Conservation (phyloP, 2,113 vertebrate species). For the Antigone vipio region DNA sequence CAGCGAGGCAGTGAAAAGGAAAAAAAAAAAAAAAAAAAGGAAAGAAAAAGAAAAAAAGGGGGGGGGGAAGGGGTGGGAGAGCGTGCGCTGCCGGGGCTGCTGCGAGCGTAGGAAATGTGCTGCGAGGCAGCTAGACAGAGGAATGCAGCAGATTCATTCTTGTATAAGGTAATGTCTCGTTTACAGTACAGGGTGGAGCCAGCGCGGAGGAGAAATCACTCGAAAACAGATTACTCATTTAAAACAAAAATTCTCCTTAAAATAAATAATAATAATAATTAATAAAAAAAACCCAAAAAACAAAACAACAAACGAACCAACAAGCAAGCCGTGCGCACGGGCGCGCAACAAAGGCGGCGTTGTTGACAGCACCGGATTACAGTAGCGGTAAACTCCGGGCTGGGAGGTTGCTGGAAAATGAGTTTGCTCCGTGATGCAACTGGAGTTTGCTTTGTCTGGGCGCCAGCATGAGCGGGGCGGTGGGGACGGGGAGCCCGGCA, state of each 20-base stretch:
- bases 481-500: neutral
- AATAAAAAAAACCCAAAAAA: neutral
- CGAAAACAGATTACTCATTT: slow-evolving; percentile 74
- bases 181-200: slow-evolving; percentile 81
- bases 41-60: neutral
- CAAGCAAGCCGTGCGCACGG: neutral
- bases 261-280: slow-evolving; percentile 7
- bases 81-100: slow-evolving; percentile 45
- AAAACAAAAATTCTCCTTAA: slow-evolving; percentile 58
- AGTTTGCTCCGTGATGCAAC: slow-evolving; percentile 72
- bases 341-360: slow-evolving; percentile 52
- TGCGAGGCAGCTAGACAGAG: slow-evolving; percentile 80
- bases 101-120: slow-evolving; percentile 77
- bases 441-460: slow-evolving; percentile 75
- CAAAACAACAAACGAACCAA: neutral
- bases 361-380: slow-evolving; percentile 69
- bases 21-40: neutral
- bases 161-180: slow-evolving; percentile 97
- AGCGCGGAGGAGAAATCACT: slow-evolving; percentile 79
- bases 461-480: slow-evolving; percentile 45
- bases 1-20: slow-evolving; percentile 74
- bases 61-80: slow-evolving; percentile 48
- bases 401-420: slow-evolving; percentile 64
- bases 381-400: slow-evolving; percentile 67
- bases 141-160: slow-evolving; percentile 82